These are phyloP conservation scores for Helostoma temminkii DNA, from an alignment of 2,797 vertebrate genomes.

Conservation along the genomic window DNA sequence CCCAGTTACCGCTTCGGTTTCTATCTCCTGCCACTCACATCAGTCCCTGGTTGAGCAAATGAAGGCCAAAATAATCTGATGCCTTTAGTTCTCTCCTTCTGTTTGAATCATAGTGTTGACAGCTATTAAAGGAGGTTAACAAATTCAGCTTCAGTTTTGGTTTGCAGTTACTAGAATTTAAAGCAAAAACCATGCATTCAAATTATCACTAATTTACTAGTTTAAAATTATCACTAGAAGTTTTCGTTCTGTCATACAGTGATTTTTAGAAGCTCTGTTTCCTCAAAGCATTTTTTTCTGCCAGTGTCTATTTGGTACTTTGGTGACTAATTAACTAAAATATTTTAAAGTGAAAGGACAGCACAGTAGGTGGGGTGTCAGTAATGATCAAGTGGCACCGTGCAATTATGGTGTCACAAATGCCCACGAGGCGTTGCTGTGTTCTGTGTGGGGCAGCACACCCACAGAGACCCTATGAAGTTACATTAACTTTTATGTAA, in stretches of 20 bases:
- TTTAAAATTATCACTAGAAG: too few species aligned
- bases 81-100: conserved; percentile 10
- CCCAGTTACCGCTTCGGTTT: background rate
- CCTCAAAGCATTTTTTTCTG: too few species aligned
- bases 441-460: conserved; percentile 4
- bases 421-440: conserved; percentile 26
- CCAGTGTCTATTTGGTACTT: conserved; percentile 45
- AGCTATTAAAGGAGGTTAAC: conserved; percentile 12
- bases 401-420: conserved; percentile 48
- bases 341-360: conserved; percentile 51
- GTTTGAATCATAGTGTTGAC: conserved; percentile 19
- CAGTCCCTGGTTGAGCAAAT: background rate
- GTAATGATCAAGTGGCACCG: conserved; percentile 43
- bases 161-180: too few species aligned
- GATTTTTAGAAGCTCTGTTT: too few species aligned
- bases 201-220: too few species aligned
- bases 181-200: too few species aligned
- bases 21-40: conserved; percentile 22
- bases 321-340: conserved; percentile 59
- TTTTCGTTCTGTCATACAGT: too few species aligned
- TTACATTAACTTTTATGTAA: background rate
- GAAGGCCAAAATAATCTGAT: conserved; percentile 17
- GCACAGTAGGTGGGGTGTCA: conserved; percentile 28
- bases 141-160: background rate
- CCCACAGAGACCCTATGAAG: conserved; percentile 3